phyloP scores from a whole-genome alignment of 1,140 invertebrate genomes.

The Anoplolepis gracilipes region DNA sequence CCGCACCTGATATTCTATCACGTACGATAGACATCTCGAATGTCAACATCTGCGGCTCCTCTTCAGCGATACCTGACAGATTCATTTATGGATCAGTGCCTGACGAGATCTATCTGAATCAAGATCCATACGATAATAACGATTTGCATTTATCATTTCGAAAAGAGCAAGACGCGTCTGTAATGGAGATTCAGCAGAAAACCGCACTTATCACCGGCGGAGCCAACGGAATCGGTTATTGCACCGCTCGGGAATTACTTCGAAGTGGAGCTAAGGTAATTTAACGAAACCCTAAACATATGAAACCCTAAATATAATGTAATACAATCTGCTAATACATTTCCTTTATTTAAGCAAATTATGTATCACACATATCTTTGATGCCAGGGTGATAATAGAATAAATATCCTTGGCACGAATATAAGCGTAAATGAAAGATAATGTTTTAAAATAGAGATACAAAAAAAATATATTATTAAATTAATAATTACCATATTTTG shows the following conservation, averaged over 20 bases:
- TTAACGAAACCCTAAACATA: not conserved
- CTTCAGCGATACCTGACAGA: not conserved
- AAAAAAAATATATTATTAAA: not conserved
- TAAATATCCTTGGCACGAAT: not conserved
- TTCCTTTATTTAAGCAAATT: not conserved
- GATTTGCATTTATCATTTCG: not conserved
- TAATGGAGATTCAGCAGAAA: constrained; percentile 77
- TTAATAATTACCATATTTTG: constrained; percentile 17
- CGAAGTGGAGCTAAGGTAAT: constrained; percentile 81
- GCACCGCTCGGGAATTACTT: constrained; percentile 83
- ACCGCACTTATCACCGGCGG: constrained; percentile 86
- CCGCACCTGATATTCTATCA: constrained; percentile 62
- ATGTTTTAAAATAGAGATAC: not conserved
- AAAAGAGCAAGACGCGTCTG: not conserved
- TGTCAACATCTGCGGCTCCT: constrained; percentile 54
- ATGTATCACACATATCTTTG: not conserved
- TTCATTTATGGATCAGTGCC: constrained; percentile 51
- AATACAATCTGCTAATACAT: not conserved
- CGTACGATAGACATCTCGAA: constrained; percentile 58
- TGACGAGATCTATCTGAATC: not conserved
- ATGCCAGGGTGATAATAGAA: not conserved
- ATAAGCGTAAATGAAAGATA: not conserved
- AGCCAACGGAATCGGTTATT: constrained; percentile 85
- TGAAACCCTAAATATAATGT: not conserved
- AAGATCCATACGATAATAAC: not conserved